Conservation (phyloP, 2,113 vertebrate species). For the Syngnathoides biaculeatus region DNA sequence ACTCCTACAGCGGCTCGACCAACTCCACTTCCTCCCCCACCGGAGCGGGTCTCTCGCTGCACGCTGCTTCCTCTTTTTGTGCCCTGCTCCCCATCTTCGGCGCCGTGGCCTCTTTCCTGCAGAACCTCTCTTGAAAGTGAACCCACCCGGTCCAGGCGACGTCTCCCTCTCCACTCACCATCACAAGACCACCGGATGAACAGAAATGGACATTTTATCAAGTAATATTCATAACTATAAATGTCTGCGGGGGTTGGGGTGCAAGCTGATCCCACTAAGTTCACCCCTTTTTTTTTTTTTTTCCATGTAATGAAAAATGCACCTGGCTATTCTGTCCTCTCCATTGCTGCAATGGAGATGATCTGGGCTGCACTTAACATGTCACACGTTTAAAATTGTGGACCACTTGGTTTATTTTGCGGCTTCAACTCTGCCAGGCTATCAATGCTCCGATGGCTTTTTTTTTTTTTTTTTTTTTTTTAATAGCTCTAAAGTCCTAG, state of each 20-base stretch:
- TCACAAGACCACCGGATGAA: constrained; percentile 44
- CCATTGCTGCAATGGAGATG: constrained; percentile 48
- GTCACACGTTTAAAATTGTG: constrained; percentile 49
- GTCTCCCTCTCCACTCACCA: background rate
- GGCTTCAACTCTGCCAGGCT: constrained; percentile 42
- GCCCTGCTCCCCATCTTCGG: constrained; percentile 53
- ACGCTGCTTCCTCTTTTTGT: constrained; percentile 38
- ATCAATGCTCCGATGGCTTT: constrained; percentile 32
- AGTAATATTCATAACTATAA: constrained; percentile 28
- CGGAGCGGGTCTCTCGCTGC: constrained; percentile 47
- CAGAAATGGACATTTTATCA: constrained; percentile 50
- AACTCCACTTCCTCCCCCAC: constrained; percentile 45
- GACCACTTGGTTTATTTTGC: constrained; percentile 52
- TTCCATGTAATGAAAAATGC: constrained; percentile 41
- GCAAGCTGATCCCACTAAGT: constrained; percentile 1
- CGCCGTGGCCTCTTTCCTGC: constrained; percentile 50
- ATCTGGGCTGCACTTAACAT: constrained; percentile 47
- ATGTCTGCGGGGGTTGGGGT: too few species aligned
- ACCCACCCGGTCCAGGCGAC: constrained; percentile 19
- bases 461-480: too few species aligned
- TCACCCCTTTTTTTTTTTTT: too few species aligned
- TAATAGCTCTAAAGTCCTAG: constrained; percentile 38
- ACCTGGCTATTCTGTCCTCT: constrained; percentile 45
- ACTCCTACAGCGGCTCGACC: constrained; percentile 30
- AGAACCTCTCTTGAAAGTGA: constrained; percentile 59